Base-by-base conservation (phyloP, 2,888 invertebrate species). In the Octonoba sinensis region DNA sequence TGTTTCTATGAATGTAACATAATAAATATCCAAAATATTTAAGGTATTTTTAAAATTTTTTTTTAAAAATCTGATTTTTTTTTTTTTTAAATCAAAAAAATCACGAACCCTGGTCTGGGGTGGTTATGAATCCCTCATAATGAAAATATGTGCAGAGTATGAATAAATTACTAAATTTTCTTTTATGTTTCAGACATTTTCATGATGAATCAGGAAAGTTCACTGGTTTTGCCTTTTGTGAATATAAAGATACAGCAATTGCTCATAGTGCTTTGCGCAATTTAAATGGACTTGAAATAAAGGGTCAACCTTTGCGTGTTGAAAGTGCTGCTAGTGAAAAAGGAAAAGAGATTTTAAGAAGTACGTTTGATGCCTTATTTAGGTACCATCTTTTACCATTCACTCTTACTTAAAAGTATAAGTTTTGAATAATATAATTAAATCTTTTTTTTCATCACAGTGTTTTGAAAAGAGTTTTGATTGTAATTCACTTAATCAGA, bases 221-320 rank as follows among this genome's bases (percentile, higher is more conserved):
- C 89, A 99, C 99, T 0, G 99, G 99, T 89, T 99, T 99, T 93
- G 99, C 99, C 0, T 99, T 99, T 88, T 99, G 99, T 88, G 99
- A 99, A 88, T 99, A 98, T 88, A 95, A 96, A 86, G 99, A 99
- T 89, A 95, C 96, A 87, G 97, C 98, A 88, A 99, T 98, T 0
- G 99, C 99, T 0, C 92, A 97, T 65, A 96, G 97, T 89, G 99
- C 99, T 0, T 98, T 99, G 95, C 92, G 99, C 75, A 99, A 99
- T 89, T 91, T 99, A 36, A 97, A 97, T 88, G 95, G 97, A 3
- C 96, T 95, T 89, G 99, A 99, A 90, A 96, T 99, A 83, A 96
- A 96, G 71, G 99, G 99, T 0, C 92, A 99, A 76, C 95, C 96
- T 0, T 90, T 99, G 54, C 91, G 99, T 74, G 99, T 99, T 0